A percentile compares a stretch with the other conserved stretches of the same genome.
phyloP scores from a whole-genome alignment of 1,140 invertebrate genomes.

The Psilanteris sp. region DNA sequence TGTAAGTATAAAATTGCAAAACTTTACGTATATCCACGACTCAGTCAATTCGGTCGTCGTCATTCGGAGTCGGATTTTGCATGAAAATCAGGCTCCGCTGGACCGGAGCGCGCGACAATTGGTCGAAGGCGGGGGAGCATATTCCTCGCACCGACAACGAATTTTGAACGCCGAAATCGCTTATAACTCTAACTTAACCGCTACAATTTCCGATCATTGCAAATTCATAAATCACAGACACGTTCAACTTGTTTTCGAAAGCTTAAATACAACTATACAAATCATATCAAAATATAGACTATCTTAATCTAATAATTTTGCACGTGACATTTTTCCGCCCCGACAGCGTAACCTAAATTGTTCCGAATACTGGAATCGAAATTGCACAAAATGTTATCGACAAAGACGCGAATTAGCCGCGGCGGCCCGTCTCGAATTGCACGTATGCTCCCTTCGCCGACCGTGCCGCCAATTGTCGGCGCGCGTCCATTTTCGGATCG shows the following conservation, averaged over 20 bases:
- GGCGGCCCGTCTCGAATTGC: conserved; percentile 21
- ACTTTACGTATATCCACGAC: conserved; percentile 31
- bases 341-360: conserved; percentile 18
- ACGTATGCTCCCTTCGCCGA: conserved; percentile 31
- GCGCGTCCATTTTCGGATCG: no score
- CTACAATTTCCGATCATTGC: conserved; percentile 37
- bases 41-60: conserved; percentile 9
- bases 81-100: conserved; percentile 29
- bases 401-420: no score
- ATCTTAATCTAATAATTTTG: conserved; percentile 34
- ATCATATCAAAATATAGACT: conserved; percentile 28
- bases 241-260: conserved; percentile 40
- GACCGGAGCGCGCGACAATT: no score
- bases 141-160: background rate
- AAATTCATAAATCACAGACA: conserved; percentile 44
- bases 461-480: no score
- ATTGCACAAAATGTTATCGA: conserved; percentile 38
- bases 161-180: conserved; percentile 21
- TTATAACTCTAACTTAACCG: conserved; percentile 20
- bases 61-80: conserved; percentile 22
- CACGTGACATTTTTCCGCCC: conserved; percentile 8
- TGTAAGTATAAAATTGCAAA: conserved; percentile 56
- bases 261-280: conserved; percentile 31
- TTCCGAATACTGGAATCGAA: conserved; percentile 38
- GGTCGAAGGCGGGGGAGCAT: no score